These are phyloP conservation scores for Fukomys damarensis DNA, from an alignment of 2,113 vertebrate species.

Conservation along the genomic window DNA sequence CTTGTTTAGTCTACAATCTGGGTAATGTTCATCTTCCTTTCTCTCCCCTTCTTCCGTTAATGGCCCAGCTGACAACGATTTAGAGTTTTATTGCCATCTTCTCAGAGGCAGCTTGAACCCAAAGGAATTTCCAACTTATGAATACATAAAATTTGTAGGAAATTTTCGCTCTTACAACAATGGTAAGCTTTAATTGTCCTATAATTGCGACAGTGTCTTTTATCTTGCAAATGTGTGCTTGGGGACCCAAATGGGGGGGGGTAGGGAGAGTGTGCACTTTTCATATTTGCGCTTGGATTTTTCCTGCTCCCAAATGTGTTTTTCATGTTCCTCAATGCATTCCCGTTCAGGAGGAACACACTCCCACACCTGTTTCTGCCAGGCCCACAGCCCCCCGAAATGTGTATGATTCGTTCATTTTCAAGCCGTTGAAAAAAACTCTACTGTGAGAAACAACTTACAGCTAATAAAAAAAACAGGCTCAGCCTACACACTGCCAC, in stretches of 20 bases:
- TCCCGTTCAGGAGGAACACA: not conserved
- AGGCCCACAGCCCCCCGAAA: not conserved
- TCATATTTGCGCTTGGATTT: not conserved
- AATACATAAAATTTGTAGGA: constrained; percentile 93
- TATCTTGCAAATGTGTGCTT: constrained; percentile 68
- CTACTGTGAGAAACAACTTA: constrained; percentile 1
- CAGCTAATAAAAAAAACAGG: constrained; percentile 31
- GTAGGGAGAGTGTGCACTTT: not conserved
- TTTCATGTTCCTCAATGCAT: not conserved
- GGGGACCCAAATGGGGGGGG: not conserved
- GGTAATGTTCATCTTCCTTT: constrained; percentile 74
- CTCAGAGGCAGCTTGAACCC: constrained; percentile 91
- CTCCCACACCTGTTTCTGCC: constrained; percentile 32
- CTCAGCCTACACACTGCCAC: not conserved
- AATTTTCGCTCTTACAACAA: constrained; percentile 91
- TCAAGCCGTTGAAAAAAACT: constrained; percentile 9
- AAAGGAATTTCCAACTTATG: constrained; percentile 92
- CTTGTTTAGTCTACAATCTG: constrained; percentile 77
- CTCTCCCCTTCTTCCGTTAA: constrained; percentile 81
- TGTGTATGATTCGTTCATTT: not conserved
- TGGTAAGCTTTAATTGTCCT: constrained; percentile 88
- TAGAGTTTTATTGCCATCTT: constrained; percentile 93
- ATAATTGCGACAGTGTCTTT: constrained; percentile 67
- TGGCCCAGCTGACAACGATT: constrained; percentile 88
- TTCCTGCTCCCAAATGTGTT: not conserved